Evolutionary conservation across 2,888 invertebrate genomes (phyloP).

Genomic region (Polyploca ridens): DNA sequence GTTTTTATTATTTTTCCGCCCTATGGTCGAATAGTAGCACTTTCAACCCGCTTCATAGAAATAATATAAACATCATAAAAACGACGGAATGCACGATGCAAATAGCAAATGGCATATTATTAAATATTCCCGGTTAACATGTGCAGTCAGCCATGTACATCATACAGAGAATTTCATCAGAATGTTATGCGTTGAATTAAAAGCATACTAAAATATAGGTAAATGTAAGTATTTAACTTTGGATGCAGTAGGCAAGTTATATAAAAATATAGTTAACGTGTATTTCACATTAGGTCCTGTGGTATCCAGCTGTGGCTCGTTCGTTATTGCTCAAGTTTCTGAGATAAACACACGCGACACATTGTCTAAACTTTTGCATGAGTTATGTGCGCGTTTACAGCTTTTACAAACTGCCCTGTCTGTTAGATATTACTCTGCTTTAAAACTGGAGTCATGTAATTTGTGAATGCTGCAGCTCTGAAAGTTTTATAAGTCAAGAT

Average conservation of each 20-base stretch:
- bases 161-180: constrained; percentile 4
- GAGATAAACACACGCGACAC: constrained; percentile 55
- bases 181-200: constrained; percentile 6
- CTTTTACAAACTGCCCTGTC: constrained; percentile 38
- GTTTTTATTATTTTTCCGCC: too few relatives aligned
- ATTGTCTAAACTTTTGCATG: constrained; percentile 58
- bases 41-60: too few relatives aligned
- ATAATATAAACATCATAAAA: neutral
- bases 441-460: constrained; percentile 12
- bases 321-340: constrained; percentile 52
- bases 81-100: neutral
- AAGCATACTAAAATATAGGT: neutral
- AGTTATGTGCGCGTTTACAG: constrained; percentile 47
- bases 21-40: too few relatives aligned
- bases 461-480: constrained; percentile 9
- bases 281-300: constrained; percentile 16
- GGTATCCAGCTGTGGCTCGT: constrained; percentile 30
- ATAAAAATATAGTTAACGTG: neutral
- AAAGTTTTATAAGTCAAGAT: neutral
- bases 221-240: constrained; percentile 5
- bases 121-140: constrained; percentile 1
- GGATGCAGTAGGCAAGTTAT: neutral
- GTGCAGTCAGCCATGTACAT: neutral
- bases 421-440: constrained; percentile 14
- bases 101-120: neutral